phyloP scores from a whole-genome alignment of 2,113 vertebrate species.

The Podocnemis expansa region DNA sequence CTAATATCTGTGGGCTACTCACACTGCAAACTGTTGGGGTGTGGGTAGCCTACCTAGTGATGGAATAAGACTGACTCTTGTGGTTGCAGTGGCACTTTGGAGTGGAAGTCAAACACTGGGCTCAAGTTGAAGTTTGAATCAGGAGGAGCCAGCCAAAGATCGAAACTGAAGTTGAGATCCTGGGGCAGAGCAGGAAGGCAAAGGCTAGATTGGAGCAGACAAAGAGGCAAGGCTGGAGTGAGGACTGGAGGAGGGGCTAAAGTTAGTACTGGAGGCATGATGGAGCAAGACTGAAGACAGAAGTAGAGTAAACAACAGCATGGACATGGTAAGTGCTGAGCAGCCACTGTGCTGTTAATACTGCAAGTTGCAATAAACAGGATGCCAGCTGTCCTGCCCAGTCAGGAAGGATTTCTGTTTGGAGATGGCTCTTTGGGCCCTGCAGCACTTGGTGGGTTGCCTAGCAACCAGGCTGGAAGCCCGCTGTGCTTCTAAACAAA shows the following conservation, averaged over 20 bases:
- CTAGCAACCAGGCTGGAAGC: background rate
- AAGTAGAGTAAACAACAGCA: background rate
- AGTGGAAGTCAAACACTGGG: background rate
- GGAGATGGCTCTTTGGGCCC: background rate
- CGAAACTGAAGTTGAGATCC: background rate
- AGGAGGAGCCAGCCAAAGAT: background rate
- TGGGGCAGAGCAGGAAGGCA: background rate
- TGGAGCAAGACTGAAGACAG: background rate
- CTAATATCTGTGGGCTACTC: background rate
- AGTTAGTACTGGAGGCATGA: background rate
- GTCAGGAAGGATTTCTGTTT: background rate
- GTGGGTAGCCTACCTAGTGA: background rate
- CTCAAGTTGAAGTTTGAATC: background rate
- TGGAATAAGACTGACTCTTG: background rate
- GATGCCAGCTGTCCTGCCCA: background rate
- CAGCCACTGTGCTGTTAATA: background rate
- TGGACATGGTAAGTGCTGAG: background rate
- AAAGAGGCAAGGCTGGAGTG: background rate
- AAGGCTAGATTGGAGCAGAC: background rate
- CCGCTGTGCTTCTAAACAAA: background rate
- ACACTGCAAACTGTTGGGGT: background rate
- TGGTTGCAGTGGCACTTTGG: background rate
- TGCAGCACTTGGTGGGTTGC: background rate
- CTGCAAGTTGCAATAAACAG: background rate
- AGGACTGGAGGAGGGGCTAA: background rate